These are phyloP conservation scores for Stichodactyla mertensii DNA, from an alignment of 64 coral and sea anemone genomes.

Conservation along the genomic window DNA sequence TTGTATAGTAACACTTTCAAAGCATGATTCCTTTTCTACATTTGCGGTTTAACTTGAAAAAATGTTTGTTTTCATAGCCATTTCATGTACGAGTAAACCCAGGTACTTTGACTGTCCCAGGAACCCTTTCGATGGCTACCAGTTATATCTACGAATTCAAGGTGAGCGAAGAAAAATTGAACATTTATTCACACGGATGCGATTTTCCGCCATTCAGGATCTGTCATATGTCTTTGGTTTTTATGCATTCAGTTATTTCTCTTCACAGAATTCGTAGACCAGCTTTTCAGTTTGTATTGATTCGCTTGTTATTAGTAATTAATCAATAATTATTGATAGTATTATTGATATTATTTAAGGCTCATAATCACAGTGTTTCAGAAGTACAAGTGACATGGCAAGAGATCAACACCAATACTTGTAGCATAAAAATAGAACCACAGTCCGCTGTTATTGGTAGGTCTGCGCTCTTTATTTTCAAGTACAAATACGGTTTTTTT, in stretches of 20 bases:
- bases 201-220: no score
- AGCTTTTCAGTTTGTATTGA: no score
- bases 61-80: slow-evolving; percentile 21
- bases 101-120: slow-evolving; percentile 62
- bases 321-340: no score
- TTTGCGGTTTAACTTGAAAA: not conserved
- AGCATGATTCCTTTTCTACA: not conserved
- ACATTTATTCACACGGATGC: not conserved
- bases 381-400: slow-evolving; percentile 15
- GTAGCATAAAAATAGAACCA: slow-evolving; percentile 19
- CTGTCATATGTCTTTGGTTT: no score
- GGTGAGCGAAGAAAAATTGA: slow-evolving; percentile 34
- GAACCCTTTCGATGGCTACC: slow-evolving; percentile 47
- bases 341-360: not conserved
- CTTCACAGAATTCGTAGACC: no score
- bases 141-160: slow-evolving; percentile 66
- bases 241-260: no score
- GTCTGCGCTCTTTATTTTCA: not conserved
- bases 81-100: slow-evolving; percentile 72
- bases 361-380: slow-evolving; percentile 41
- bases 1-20: not conserved
- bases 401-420: not conserved
- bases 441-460: slow-evolving; percentile 15
- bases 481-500: no score
- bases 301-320: no score